A percentile compares a stretch with the other conserved stretches of the same genome.
Conservation (phyloP, 2,888 invertebrate species). For the Periphyllus acericola region DNA sequence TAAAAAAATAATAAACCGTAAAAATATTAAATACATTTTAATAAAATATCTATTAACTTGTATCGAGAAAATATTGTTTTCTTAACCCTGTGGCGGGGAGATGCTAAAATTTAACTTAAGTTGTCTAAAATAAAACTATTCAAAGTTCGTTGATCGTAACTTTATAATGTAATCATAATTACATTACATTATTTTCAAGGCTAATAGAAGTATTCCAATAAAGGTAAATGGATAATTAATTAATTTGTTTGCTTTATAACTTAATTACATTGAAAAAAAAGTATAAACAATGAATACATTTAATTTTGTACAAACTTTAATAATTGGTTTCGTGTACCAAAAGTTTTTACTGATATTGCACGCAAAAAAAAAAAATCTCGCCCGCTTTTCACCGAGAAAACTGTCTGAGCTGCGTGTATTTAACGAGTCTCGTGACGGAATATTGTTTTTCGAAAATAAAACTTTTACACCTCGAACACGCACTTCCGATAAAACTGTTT, state of each 20-base stretch:
- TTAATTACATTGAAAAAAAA: not conserved
- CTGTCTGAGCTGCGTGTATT: constrained; percentile 33
- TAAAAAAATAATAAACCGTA: no score
- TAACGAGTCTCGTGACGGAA: constrained; percentile 59
- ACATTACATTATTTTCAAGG: constrained; percentile 2
- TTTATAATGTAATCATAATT: not conserved
- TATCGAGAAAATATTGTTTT: no score
- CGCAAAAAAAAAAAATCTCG: constrained; percentile 22
- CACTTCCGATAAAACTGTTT: constrained; percentile 48
- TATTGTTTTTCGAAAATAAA: constrained; percentile 60
- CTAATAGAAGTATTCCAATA: not conserved
- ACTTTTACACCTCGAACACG: constrained; percentile 56
- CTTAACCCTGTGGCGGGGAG: no score
- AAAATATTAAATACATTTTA: no score
- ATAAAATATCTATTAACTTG: no score
- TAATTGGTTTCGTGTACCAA: constrained; percentile 58
- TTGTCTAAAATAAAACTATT: not conserved
- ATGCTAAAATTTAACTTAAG: not conserved
- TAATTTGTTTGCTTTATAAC: constrained; percentile 52
- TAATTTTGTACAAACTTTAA: constrained; percentile 43
- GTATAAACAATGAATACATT: constrained; percentile 29
- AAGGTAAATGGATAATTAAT: constrained; percentile 25
- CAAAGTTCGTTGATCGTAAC: not conserved
- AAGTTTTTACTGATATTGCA: constrained; percentile 50
- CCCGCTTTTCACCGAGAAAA: constrained; percentile 16